Evolutionary conservation across 2,888 invertebrate species (phyloP).

Genomic region (Nephrocerus scutellatus): DNA sequence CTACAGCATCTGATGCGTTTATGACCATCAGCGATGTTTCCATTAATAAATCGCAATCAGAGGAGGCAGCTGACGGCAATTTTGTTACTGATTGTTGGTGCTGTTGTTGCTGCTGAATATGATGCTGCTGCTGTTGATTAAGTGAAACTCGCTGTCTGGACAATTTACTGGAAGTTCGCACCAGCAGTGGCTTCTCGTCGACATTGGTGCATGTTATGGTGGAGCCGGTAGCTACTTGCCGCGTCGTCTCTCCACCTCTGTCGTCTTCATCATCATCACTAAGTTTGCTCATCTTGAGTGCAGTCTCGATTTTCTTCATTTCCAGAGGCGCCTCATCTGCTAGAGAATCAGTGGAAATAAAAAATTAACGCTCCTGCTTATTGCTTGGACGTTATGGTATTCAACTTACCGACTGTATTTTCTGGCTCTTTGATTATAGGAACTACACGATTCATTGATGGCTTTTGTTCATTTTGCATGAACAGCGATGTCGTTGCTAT

Average conservation of each 20-base stretch:
- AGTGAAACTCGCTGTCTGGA: slow-evolving; percentile 40
- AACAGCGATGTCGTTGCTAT: slow-evolving; percentile 49
- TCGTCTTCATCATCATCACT: slow-evolving; percentile 39
- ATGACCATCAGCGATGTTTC: slow-evolving; percentile 44
- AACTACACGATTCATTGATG: slow-evolving; percentile 41
- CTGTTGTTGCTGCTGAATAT: slow-evolving; percentile 22
- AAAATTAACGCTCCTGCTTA: too few species aligned
- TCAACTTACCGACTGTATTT: slow-evolving; percentile 29
- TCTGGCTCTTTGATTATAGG: slow-evolving; percentile 48
- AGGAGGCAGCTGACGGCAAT: slow-evolving; percentile 32
- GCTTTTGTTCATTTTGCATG: slow-evolving; percentile 49
- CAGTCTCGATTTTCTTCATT: slow-evolving; percentile 42
- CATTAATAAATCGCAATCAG: slow-evolving; percentile 33
- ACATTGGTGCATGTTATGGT: slow-evolving; percentile 17
- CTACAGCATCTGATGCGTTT: slow-evolving; percentile 22
- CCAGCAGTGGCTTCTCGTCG: slow-evolving; percentile 20
- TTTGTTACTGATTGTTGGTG: slow-evolving; percentile 14
- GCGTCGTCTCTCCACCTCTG: slow-evolving; percentile 13
- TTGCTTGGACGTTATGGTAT: not conserved
- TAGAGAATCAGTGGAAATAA: not conserved
- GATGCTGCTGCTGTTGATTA: slow-evolving; percentile 35
- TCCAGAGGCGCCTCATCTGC: slow-evolving; percentile 40
- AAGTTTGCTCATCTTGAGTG: slow-evolving; percentile 39
- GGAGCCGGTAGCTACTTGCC: slow-evolving; percentile 22
- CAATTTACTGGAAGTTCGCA: slow-evolving; percentile 36